Evolutionary conservation across 2,888 invertebrate species (phyloP).

Genomic region (Eremobia ochroleuca): DNA sequence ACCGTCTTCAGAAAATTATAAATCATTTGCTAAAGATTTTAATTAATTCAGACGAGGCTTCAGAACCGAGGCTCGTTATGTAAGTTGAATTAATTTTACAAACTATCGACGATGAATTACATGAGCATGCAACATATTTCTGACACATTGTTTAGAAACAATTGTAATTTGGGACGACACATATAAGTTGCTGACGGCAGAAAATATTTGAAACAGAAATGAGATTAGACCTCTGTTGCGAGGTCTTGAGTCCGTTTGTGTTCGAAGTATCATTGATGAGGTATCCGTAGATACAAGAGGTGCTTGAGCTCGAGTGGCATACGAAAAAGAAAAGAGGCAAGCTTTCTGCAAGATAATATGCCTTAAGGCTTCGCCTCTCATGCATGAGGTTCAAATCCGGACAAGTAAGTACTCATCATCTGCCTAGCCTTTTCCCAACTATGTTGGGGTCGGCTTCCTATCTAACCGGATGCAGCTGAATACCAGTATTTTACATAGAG

Average conservation of each 20-base stretch:
- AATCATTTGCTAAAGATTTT: constrained; percentile 59
- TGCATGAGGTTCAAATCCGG: not conserved
- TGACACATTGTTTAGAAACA: constrained; percentile 47
- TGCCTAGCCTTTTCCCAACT: no score
- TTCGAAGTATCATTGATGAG: constrained; percentile 57
- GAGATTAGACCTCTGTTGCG: constrained; percentile 30
- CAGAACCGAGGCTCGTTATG: constrained; percentile 44
- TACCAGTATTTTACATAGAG: no score
- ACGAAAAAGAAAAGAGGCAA: constrained; percentile 21
- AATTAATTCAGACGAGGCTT: constrained; percentile 55
- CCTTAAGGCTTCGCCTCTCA: no score
- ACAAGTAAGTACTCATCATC: no score
- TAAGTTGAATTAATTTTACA: constrained; percentile 59
- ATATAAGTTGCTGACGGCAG: constrained; percentile 30
- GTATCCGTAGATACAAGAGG: constrained; percentile 46
- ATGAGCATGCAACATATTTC: constrained; percentile 47
- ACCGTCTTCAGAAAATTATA: constrained; percentile 55
- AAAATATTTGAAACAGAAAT: constrained; percentile 43
- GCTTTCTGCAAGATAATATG: constrained; percentile 7
- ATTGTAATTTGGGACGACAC: constrained; percentile 45
- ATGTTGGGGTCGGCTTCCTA: no score
- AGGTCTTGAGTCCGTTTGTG: constrained; percentile 41
- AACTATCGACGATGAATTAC: constrained; percentile 56
- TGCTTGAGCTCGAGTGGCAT: constrained; percentile 22
- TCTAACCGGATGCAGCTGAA: no score